A percentile compares a stretch with the other conserved stretches of the same genome.
phyloP scores from a whole-genome alignment of 2,888 invertebrate species.

The Lasioglossum zephyrum region DNA sequence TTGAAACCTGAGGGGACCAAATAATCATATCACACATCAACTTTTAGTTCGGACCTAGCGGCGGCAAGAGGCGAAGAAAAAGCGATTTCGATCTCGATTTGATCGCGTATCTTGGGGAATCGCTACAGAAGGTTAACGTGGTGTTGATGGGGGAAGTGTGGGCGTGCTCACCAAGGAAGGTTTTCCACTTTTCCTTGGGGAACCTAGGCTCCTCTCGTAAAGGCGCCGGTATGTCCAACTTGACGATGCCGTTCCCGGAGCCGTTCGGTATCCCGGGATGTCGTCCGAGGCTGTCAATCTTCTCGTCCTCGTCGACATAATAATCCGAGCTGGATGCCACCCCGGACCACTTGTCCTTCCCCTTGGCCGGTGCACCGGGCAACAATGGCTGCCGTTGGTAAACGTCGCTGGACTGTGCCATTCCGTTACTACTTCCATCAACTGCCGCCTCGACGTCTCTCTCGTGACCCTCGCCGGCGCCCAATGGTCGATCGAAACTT shows the following conservation, averaged over 20 bases:
- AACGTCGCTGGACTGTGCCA: constrained; percentile 85
- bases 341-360: constrained; percentile 85
- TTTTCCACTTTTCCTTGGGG: constrained; percentile 94
- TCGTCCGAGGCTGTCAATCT: constrained; percentile 82
- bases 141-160: neutral
- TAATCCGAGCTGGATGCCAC: constrained; percentile 83
- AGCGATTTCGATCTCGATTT: neutral
- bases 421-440: constrained; percentile 83
- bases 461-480: constrained; percentile 78
- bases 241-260: constrained; percentile 85
- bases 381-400: constrained; percentile 87
- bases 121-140: neutral
- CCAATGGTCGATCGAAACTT: constrained; percentile 86
- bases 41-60: neutral
- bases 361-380: constrained; percentile 84
- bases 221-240: constrained; percentile 88
- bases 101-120: neutral
- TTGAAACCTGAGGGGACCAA: too few relatives aligned
- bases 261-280: constrained; percentile 80
- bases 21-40: too few relatives aligned
- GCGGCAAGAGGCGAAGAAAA: too few relatives aligned
- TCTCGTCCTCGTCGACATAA: constrained; percentile 85
- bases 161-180: constrained; percentile 86
- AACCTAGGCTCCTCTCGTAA: constrained; percentile 91
- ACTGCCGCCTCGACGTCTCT: constrained; percentile 84